Percentiles rank a stretch among this genome's conserved stretches.
phyloP scores from a whole-genome alignment of 2,113 vertebrate species.

The Lampris incognitus region DNA sequence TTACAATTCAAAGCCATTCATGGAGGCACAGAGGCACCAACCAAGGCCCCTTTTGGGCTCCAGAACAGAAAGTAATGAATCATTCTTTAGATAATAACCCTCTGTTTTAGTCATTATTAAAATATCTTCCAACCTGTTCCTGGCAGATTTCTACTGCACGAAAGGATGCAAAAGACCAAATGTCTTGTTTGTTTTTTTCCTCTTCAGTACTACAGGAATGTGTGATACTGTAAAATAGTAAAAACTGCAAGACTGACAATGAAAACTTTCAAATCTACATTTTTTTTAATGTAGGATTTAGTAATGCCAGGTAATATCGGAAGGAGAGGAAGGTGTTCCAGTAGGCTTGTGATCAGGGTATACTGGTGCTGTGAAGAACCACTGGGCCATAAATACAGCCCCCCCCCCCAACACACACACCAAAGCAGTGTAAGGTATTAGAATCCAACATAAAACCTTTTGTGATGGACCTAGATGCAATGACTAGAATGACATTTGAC shows the following conservation, averaged over 20 bases:
- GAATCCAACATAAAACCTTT: background rate
- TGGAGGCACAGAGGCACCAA: constrained; percentile 23
- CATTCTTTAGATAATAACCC: constrained; percentile 57
- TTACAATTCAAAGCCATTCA: constrained; percentile 44
- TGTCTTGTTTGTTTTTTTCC: constrained; percentile 12
- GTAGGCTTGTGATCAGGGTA: no score
- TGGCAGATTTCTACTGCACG: constrained; percentile 39
- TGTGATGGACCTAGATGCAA: background rate
- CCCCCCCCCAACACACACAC: no score
- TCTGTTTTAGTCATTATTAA: constrained; percentile 40
- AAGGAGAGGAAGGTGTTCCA: no score
- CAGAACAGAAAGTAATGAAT: constrained; percentile 48
- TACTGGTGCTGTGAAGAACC: no score
- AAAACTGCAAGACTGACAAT: background rate
- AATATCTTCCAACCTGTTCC: constrained; percentile 48
- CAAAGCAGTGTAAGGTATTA: no score
- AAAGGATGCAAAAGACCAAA: constrained; percentile 41
- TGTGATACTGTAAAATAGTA: background rate
- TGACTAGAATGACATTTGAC: no score
- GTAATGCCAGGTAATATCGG: no score
- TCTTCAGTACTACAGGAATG: background rate
- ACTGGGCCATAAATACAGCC: no score
- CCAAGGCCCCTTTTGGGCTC: constrained; percentile 32
- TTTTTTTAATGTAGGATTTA: no score
- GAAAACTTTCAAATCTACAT: no score